A percentile compares a stretch with the other conserved stretches of the same genome.
These are phyloP conservation scores for Phaetusa simplex DNA, from an alignment of 2,113 vertebrate genomes.

Conservation along the genomic window DNA sequence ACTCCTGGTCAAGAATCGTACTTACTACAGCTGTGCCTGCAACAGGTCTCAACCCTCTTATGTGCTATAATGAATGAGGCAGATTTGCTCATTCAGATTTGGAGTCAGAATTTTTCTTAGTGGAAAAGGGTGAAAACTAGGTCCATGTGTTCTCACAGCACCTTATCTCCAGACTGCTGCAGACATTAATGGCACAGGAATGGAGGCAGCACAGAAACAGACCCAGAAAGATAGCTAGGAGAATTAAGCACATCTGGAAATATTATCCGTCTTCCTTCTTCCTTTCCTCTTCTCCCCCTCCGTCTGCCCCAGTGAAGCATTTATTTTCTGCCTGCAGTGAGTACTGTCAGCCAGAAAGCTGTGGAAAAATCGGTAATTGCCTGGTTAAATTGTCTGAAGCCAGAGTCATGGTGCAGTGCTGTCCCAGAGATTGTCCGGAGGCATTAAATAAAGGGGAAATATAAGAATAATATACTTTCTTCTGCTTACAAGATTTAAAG, in stretches of 20 bases:
- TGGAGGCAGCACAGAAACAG: not conserved
- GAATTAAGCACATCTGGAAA: not conserved
- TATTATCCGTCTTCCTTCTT: not conserved
- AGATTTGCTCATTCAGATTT: not conserved
- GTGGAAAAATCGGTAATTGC: not conserved
- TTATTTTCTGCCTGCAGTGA: not conserved
- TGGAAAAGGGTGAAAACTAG: not conserved
- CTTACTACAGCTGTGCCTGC: not conserved
- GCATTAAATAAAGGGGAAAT: not conserved
- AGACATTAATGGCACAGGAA: not conserved
- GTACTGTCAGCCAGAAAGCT: not conserved
- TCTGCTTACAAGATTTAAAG: slow-evolving; percentile 38
- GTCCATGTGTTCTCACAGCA: not conserved
- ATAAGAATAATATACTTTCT: slow-evolving; percentile 3
- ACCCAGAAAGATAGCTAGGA: not conserved
- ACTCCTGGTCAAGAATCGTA: not conserved
- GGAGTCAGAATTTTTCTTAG: not conserved
- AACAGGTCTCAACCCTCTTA: not conserved
- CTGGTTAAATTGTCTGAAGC: not conserved
- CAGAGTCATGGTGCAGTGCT: not conserved
- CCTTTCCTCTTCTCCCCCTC: not conserved
- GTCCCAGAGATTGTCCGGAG: not conserved
- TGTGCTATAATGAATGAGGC: not conserved
- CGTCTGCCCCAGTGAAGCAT: not conserved
- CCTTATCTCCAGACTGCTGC: not conserved